These are phyloP conservation scores for Phanerotoma sp. DNA, from an alignment of 2,888 invertebrate genomes.

Conservation along the genomic window DNA sequence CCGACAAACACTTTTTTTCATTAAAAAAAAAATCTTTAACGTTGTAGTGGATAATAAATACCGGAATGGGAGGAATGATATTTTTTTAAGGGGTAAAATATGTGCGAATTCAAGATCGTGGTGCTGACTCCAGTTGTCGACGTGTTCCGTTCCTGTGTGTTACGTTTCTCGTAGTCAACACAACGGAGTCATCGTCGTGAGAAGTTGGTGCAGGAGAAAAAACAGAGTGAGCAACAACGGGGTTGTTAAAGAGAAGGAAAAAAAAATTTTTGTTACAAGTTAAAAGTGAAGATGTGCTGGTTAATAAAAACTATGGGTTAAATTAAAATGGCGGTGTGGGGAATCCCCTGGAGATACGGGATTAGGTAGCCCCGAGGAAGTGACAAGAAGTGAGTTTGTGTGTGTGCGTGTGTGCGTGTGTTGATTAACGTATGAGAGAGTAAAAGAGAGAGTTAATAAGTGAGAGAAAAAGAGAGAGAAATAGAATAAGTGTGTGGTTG, in stretches of 20 bases:
- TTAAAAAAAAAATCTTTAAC: too few relatives aligned
- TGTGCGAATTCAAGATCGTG: not conserved
- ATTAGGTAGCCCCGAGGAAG: not conserved
- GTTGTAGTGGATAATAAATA: too few relatives aligned
- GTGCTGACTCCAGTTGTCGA: constrained; percentile 1
- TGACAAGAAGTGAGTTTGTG: constrained; percentile 14
- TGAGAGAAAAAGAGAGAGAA: too few relatives aligned
- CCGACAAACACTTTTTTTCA: too few relatives aligned
- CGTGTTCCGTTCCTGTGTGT: constrained; percentile 35
- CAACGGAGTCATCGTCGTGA: constrained; percentile 37
- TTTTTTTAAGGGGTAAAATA: not conserved
- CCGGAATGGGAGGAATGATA: too few relatives aligned
- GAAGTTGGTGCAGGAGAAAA: constrained; percentile 23
- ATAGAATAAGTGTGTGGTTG: too few relatives aligned
- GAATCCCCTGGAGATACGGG: not conserved
- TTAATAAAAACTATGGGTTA: constrained; percentile 9
- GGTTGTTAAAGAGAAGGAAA: not conserved
- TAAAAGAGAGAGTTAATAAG: too few relatives aligned
- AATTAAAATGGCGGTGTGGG: not conserved
- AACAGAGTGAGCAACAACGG: not conserved
- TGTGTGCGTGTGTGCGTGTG: too few relatives aligned
- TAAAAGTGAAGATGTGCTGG: not conserved
- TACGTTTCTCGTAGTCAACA: constrained; percentile 44
- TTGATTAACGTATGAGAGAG: too few relatives aligned
- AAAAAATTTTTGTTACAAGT: too few relatives aligned